Base-by-base conservation (phyloP, 2,888 invertebrate genomes). In the Nectonema munidae region DNA sequence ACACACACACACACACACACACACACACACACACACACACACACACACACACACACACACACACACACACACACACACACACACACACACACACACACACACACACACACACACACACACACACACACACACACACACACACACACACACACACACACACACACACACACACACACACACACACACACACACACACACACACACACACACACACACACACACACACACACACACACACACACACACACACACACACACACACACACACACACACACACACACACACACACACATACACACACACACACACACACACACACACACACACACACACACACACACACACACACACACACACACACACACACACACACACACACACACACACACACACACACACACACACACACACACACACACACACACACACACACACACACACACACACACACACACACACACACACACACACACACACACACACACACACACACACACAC, bases 11-110 rank as follows among this genome's bases (percentile, higher is more conserved):
- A n/a, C n/a, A n/a, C n/a, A n/a, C 25, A 25, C 25, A n/a, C 25
- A 25, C 25, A n/a, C 25, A 25, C n/a, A n/a, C 25, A 25, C 25
- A n/a, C 25, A 25, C 25, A n/a, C n/a, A n/a, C 25, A 25, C 25
- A n/a, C n/a, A 25, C 25, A n/a, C 25, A 25, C 25, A n/a, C 25
- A 25, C 25, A n/a, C n/a, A 25, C 25, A n/a, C n/a, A 25, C 25
- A n/a, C 25, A 25, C 25, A n/a, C 25, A 25, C 25, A n/a, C 25
- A 25, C 25, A n/a, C n/a, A 25, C 25, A n/a, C 25, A 25, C 25
- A n/a, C n/a, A 25, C 25, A n/a, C n/a, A 25, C 25, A n/a, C 25
- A 25, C 25, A n/a, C 25, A 25, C 25, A n/a, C 25, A 25, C 6
- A 6, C 9, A 6, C 6, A 6, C n/a, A n/a, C 25, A 25, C 25